Percentiles rank a stretch among this genome's conserved stretches.
Evolutionary conservation across 2,797 vertebrate species (phyloP).

Genomic region (Chiloscyllium punctatum): DNA sequence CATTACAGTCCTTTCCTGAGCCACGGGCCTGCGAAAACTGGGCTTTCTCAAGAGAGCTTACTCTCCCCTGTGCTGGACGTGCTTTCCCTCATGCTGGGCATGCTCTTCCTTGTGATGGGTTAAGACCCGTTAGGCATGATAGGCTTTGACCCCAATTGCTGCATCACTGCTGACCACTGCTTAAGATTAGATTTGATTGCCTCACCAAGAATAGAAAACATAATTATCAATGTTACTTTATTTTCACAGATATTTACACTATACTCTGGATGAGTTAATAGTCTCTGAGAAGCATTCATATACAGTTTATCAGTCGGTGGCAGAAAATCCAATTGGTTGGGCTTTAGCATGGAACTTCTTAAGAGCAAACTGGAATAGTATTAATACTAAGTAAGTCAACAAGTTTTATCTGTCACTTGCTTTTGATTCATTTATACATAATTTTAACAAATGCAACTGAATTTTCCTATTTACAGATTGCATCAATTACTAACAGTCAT

Average conservation of each 20-base stretch:
- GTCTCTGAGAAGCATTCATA: conserved; percentile 42
- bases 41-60: no score
- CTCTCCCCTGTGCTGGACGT: no score
- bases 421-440: background rate
- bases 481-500: background rate
- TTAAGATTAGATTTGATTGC: background rate
- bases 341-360: conserved; percentile 58
- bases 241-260: conserved; percentile 56
- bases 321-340: conserved; percentile 52
- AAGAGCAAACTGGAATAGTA: conserved; percentile 52
- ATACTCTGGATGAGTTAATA: conserved; percentile 44
- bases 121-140: no score
- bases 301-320: conserved; percentile 38
- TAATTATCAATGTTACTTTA: background rate
- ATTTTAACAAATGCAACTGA: background rate
- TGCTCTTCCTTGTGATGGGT: no score
- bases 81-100: no score
- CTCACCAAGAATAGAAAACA: background rate
- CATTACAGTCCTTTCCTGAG: no score
- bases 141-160: no score
- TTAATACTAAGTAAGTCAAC: conserved; percentile 38
- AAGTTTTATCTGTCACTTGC: background rate
- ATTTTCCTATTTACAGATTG: background rate
- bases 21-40: no score
- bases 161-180: no score